Conservation (phyloP, 2,113 vertebrate genomes). For the Fulmarus glacialis region DNA sequence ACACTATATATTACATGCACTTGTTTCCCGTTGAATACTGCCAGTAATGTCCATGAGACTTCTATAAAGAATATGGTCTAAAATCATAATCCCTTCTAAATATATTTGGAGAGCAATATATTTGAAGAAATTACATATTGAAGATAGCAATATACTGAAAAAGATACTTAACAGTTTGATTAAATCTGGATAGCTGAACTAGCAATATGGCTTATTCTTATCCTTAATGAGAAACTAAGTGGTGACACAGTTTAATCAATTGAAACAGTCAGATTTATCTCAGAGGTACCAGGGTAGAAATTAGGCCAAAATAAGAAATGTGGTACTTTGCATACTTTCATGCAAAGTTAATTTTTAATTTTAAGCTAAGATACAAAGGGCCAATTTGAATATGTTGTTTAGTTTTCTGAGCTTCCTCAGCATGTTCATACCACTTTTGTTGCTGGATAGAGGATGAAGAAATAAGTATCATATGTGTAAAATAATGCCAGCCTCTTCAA, state of each 20-base stretch:
- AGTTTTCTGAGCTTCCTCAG: background rate
- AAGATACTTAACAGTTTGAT: slow-evolving; percentile 24
- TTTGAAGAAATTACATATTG: slow-evolving; percentile 13
- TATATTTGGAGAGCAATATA: slow-evolving; percentile 18
- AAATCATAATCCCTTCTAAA: background rate
- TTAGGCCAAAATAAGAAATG: background rate
- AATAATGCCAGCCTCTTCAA: background rate
- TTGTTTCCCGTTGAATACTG: background rate
- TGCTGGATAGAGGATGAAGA: background rate
- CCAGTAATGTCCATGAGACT: background rate
- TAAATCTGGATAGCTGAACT: slow-evolving; percentile 3
- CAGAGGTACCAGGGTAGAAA: background rate
- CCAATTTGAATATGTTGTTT: background rate
- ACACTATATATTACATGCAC: background rate
- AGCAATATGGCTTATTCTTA: background rate
- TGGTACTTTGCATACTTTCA: background rate
- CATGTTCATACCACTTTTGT: background rate
- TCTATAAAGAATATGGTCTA: background rate
- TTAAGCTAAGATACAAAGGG: background rate
- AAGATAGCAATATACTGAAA: slow-evolving; percentile 43
- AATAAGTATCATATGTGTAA: background rate
- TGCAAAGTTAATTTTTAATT: background rate
- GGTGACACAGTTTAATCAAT: slow-evolving; percentile 13
- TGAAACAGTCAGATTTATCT: background rate
- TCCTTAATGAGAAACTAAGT: slow-evolving; percentile 4